Evolutionary conservation across 1,140 invertebrate species (phyloP).

Genomic region (Sipha flava): DNA sequence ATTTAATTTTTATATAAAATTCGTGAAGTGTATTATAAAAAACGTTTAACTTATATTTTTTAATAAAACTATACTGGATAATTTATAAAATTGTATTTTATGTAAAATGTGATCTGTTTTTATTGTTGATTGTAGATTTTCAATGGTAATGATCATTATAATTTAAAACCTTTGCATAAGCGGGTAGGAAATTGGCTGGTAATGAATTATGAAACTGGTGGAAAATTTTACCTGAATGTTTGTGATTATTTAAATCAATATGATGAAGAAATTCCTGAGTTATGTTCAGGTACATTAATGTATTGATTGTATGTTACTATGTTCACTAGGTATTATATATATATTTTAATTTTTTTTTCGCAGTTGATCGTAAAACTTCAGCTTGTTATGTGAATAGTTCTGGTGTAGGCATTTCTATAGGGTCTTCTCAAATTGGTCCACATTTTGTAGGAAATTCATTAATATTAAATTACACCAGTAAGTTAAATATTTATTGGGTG

Average conservation of each 20-base stretch:
- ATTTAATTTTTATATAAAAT: no score
- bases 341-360: not conserved
- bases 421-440: conserved; percentile 5
- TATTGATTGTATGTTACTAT: not conserved
- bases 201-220: not conserved
- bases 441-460: not conserved
- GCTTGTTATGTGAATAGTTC: not conserved
- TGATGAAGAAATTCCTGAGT: not conserved
- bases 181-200: not conserved
- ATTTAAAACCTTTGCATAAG: conserved; percentile 17
- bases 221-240: conserved; percentile 8
- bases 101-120: no score
- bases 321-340: not conserved
- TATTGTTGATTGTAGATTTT: not conserved
- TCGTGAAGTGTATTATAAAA: no score
- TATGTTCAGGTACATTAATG: not conserved
- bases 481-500: not conserved
- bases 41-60: no score
- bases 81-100: no score
- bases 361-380: not conserved
- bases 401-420: not conserved
- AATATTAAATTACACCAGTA: not conserved
- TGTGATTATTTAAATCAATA: conserved; percentile 19
- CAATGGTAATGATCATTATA: not conserved
- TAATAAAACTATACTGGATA: no score